Conservation (phyloP, 2,797 vertebrate genomes). For the Australoheros facetus region DNA sequence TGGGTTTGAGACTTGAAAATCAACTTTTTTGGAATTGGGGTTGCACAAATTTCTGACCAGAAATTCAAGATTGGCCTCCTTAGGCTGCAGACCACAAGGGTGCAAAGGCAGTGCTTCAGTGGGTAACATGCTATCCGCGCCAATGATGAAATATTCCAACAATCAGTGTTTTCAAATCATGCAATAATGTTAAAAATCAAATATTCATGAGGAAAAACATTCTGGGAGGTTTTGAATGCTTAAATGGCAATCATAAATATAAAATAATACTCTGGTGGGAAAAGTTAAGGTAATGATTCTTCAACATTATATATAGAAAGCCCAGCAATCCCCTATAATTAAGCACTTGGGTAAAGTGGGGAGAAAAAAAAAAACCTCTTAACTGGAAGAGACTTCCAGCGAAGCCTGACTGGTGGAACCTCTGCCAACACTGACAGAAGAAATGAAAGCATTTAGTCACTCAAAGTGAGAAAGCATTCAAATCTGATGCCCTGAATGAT, state of each 20-base stretch:
- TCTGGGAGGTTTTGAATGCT: neutral
- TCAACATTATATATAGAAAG: neutral
- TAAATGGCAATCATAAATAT: neutral
- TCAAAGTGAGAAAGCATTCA: neutral
- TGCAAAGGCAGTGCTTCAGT: neutral
- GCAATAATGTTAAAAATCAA: neutral
- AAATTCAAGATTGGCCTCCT: neutral
- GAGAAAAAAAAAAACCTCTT: neutral
- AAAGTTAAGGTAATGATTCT: neutral
- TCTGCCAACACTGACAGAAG: neutral
- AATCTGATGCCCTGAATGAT: neutral
- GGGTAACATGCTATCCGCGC: no score
- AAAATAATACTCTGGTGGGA: neutral
- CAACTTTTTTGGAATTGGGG: no score
- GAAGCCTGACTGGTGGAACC: no score
- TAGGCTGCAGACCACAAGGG: neutral
- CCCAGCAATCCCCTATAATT: neutral
- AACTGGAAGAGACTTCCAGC: no score
- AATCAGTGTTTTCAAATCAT: neutral
- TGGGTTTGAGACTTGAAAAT: no score
- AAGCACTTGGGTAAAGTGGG: neutral
- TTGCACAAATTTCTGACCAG: neutral
- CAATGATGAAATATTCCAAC: neutral
- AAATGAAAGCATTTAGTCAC: neutral
- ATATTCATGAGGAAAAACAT: neutral